Base-by-base conservation (phyloP, 2,797 vertebrate genomes). In the Acrocephalus scirpaceus region DNA sequence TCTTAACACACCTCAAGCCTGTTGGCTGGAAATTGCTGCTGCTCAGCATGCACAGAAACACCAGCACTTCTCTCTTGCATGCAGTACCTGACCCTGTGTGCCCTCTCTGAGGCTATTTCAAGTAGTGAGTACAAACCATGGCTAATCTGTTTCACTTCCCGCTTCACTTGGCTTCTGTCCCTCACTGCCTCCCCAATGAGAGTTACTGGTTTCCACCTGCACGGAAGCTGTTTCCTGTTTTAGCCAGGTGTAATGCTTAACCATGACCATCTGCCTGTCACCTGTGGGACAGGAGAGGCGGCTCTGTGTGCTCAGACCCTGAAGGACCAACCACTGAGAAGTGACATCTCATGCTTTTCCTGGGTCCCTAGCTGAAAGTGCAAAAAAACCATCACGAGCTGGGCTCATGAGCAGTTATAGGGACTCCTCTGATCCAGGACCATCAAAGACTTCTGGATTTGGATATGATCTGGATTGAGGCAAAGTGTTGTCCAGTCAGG, bases 271-370 rank as follows among this genome's bases (percentile, higher is more conserved):
- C 32, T 0, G 0, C 56, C 42, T 5, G 2, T 88, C 85, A 26
- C 19, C 42, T 25, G 13, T 34, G 71, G 58, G 60, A 75, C 47
- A 51, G 61, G 16, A 1, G 6, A 54, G 16, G 30, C 0, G 0
- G 58, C 58, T 48, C n/a, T 19, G 10, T 2, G 1, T 22, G 48
- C 20, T 23, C 26, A 30, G 23, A 22, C 19, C n/a, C 27, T 50
- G 22, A 9, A 85, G 47, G 21, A 78, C 8, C 74, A 66, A 13
- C 40, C 17, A 13, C 34, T 53, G 26, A 21, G 53, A 77, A 73
- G 15, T 34, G 18, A 36, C 29, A 32, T 22, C 32, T 71, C 57
- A 56, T 2, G 6, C 10, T 3, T 79, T 89, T 30, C 13, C 64
- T 75, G 23, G 4, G 20, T 67, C 7, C 5, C 36, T 23, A 53